Evolutionary conservation across 2,113 vertebrate genomes (phyloP), one percentile per base, ranked within the genome.

Genomic region (Bostrychus sinensis): DNA sequence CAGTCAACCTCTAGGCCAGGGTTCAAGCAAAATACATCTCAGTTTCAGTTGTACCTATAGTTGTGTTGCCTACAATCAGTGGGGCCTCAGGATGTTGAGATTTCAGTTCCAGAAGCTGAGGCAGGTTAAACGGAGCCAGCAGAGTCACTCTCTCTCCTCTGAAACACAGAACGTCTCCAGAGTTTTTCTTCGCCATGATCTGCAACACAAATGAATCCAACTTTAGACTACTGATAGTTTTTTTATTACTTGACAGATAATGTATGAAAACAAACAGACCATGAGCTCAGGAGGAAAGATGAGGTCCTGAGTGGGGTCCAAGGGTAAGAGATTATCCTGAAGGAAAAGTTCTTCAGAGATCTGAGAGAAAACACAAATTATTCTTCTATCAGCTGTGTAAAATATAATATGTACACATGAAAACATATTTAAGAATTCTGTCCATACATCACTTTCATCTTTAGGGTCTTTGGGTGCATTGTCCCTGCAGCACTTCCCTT

Each of bases 271-370:
- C 20, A 23, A 26, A 51, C 48, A 30, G 4, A 51, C 94, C 17
- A 92, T 92, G 28, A 96, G 89, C 20, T 97, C 92, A 28, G 93
- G 93, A 41, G 94, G 94, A 67, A 96, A 95, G 81, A 96, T 92
- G 48, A 94, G 91, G n/a, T 96, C 93, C 73, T 96, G 92, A 2
- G 92, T 92, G 4, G 90, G 86, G 60, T 96, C 93, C 30, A 90
- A 12, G 0, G 91, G 92, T 56, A 86, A 75, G 56, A 95, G 90
- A 16, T 91, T 81, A 0, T 89, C 87, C 66, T 87, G 80, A 55
- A 81, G 41, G 25, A 93, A 95, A 48, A 95, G 74, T 64, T 83
- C 83, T 1, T 19, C 32, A 20, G 2, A 7, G 10, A 26, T 16
- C 17, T 19, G 7, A 17, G 3, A 7, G 5, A 41, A 9, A 12